Conservation (phyloP, 35 echinoderm and acorn worm species). For the Eucidaris tribuloides region DNA sequence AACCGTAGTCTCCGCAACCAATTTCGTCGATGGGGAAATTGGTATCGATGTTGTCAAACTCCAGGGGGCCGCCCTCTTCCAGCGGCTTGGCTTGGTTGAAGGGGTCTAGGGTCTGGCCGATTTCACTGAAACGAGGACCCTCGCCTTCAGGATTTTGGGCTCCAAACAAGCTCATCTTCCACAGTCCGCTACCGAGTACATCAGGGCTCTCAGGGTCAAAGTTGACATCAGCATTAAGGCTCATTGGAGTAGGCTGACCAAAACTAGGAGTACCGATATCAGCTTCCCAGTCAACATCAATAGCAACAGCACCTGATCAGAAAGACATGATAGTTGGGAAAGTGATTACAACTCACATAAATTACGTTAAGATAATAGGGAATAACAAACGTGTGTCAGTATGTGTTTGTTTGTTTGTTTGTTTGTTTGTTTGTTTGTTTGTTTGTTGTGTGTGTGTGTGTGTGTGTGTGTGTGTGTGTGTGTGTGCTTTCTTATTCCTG, state of each 20-base stretch:
- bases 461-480: too few relatives aligned
- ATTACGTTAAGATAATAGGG: too few relatives aligned
- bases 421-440: too few relatives aligned
- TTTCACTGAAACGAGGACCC: constrained; percentile 22
- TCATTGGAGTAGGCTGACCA: constrained; percentile 53
- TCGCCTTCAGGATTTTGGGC: constrained; percentile 45
- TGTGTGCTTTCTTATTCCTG: too few relatives aligned
- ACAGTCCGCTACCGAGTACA: constrained; percentile 54
- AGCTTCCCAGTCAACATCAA: constrained; percentile 10
- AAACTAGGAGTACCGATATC: not conserved
- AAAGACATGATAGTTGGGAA: too few relatives aligned
- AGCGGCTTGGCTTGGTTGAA: constrained; percentile 51
- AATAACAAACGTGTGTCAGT: too few relatives aligned
- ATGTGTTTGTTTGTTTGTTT: too few relatives aligned
- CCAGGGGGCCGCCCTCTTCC: constrained; percentile 34
- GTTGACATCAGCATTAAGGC: constrained; percentile 55
- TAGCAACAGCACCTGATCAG: constrained; percentile 10
- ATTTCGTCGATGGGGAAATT: constrained; percentile 50
- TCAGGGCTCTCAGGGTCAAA: constrained; percentile 48
- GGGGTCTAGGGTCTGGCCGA: constrained; percentile 42
- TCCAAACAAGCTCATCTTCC: constrained; percentile 81
- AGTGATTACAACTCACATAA: too few relatives aligned
- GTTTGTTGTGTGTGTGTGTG: too few relatives aligned
- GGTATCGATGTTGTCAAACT: constrained; percentile 53
- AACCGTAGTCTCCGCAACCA: constrained; percentile 61